These are phyloP conservation scores for Periophthalmus magnuspinnatus DNA, from an alignment of 2,797 vertebrate genomes.

Conservation along the genomic window DNA sequence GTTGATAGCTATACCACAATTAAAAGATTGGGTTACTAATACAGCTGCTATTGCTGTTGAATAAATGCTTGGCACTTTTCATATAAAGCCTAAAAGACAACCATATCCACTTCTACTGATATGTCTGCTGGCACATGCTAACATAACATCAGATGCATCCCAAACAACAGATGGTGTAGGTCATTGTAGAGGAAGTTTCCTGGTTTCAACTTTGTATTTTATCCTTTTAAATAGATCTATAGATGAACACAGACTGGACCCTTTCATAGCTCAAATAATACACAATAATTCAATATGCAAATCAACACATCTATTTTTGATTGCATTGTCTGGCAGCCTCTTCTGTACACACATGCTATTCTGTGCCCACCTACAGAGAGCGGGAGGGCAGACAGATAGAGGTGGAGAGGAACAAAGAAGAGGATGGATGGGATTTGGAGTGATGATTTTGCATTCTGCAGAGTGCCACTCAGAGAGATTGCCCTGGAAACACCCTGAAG, in stretches of 20 bases:
- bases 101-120: too few species aligned
- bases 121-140: not conserved
- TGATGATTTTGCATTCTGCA: slow-evolving; percentile 66
- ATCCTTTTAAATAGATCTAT: not conserved
- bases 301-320: slow-evolving; percentile 5
- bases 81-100: too few species aligned
- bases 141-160: not conserved
- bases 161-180: not conserved
- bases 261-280: not conserved
- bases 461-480: slow-evolving; percentile 69
- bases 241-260: not conserved
- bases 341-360: not conserved
- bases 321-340: not conserved
- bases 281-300: not conserved
- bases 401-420: slow-evolving; percentile 28
- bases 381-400: slow-evolving; percentile 15
- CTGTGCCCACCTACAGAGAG: slow-evolving; percentile 11
- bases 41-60: too few species aligned
- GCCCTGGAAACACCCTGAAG: slow-evolving; percentile 58
- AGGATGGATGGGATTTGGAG: slow-evolving; percentile 49
- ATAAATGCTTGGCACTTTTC: too few species aligned
- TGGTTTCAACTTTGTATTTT: not conserved
- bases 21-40: too few species aligned
- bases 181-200: not conserved
- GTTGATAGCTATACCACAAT: too few species aligned